Base-by-base conservation (phyloP, 2,888 invertebrate species). In the Scrobipalpa atriplicella region DNA sequence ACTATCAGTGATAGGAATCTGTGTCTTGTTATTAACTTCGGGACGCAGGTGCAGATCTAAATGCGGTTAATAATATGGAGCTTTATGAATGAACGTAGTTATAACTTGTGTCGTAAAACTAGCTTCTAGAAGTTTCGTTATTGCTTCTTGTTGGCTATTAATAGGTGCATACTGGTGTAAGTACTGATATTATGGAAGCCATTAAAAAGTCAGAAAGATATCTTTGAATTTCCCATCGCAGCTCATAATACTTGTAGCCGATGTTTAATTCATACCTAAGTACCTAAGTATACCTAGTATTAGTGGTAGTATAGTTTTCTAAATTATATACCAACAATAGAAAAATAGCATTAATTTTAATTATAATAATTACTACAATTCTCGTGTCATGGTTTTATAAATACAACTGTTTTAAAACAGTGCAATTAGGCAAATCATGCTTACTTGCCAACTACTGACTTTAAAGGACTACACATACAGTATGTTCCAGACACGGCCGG, bases 51-150 rank as follows among this genome's bases (percentile, higher is more conserved):
- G 21, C 21, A 54, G 54, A 10, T 11, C 18, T 19, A 16, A 5
- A n/a, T 18, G 8, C 54, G 9, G 21, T 16, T 47, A 47, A 47
- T 16, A 47, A 47, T 16, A 47, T 47, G 47, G n/a, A 47, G 47
- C 47, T 47, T 47, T 47, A 47, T 47, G 47, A 47, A 47, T 47
- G 47, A 16, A 47, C n/a, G 16, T 47, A 47, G 47, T 47, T 47
- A 16, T 47, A 47, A 47, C 16, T 47, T 47, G 47, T 47, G 47
- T 47, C 47, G 47, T 16, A 43, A 13, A 47, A 47, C n/a, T 16
- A 47, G 16, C 47, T 47, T 16, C 16, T 5, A n/a, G n/a, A 6
- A 47, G 47, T 47, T 47, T 47, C 16, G 6, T 5, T 16, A 47
- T 16, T 16, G 47, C 16, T 47, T 6, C 39, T 10, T 39, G 39